Conservation (phyloP, 37 sponge, comb jelly and placozoan species). For the Cladorhizidae sp. region DNA sequence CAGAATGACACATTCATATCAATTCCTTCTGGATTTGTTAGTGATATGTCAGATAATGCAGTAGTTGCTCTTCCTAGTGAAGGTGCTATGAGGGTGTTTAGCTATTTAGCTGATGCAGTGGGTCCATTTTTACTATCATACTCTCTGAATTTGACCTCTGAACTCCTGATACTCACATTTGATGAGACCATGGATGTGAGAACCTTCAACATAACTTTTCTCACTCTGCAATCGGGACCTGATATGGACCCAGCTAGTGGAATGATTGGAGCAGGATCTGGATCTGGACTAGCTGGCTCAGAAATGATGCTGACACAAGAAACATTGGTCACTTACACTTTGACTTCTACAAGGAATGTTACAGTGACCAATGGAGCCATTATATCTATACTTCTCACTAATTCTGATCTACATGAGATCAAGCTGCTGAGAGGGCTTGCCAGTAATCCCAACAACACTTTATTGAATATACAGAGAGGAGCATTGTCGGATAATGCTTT, state of each 20-base stretch:
- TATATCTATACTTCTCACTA: conserved; percentile 55
- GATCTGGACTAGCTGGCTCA: conserved; percentile 4
- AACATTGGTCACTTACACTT: conserved; percentile 10
- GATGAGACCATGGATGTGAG: conserved; percentile 86
- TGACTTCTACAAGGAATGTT: conserved; percentile 43
- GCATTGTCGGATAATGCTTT: conserved; percentile 76
- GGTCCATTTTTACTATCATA: conserved; percentile 63
- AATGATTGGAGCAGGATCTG: background rate
- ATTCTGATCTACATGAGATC: conserved; percentile 78
- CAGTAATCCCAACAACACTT: conserved; percentile 66
- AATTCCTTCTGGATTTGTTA: conserved; percentile 43
- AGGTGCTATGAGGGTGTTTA: conserved; percentile 29
- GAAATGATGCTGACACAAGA: background rate
- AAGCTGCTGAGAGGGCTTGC: conserved; percentile 83
- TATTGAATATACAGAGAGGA: conserved; percentile 29
- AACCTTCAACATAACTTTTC: conserved; percentile 57
- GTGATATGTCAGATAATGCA: conserved; percentile 74
- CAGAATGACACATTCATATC: conserved; percentile 50
- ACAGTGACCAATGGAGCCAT: conserved; percentile 55
- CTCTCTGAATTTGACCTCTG: conserved; percentile 81
- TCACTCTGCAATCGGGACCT: conserved; percentile 54
- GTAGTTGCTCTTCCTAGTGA: conserved; percentile 48
- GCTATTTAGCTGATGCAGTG: conserved; percentile 54
- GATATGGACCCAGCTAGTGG: background rate
- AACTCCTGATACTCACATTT: conserved; percentile 78